Base-by-base conservation (phyloP, 2,888 invertebrate species). In the Hesperia comma region DNA sequence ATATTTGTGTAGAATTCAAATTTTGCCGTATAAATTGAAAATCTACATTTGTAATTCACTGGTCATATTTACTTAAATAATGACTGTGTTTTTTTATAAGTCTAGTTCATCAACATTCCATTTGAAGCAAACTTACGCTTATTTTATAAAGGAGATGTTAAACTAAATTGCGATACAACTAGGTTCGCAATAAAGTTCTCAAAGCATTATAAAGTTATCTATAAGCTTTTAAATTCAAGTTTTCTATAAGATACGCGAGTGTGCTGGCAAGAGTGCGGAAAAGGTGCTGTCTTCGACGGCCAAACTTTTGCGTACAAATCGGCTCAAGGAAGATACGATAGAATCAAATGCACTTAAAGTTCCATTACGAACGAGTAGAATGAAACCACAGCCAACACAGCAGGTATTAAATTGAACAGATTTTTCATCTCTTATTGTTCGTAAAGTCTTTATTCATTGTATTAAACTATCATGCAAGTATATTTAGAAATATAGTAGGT, bases 201-300 rank as follows among this genome's bases (percentile, higher is more conserved):
- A 32, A 46, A 32, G n/a, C 41, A 14, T 37, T 37, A 32, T 10
- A 19, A 49, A 19, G 33, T 60, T 60, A 46, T 49, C 32, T 15
- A 60, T 37, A 60, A 60, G 17, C 6, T 61, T 21, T 49, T 37
- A 61, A 54, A 55, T 64, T 53, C 41, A 58, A 64, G 12, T 64
- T 53, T 51, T 51, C 37, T 41, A 41, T 64, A 72, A 92, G 92
- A 79, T 91, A 32, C 79, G 85, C 63, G 90, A 90, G 73, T 91
- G 92, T 72, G 77, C 82, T 6, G 87, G 86, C 1, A 73, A 79
- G 56, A 82, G 83, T 62, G 88, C 90, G 1, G 74, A 73, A 1
- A 86, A 84, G 71, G 80, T 88, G 8, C 71, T 92, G 26, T 78
- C 81, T 55, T 71, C 78, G 41, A 81, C 81, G 21, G 72, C 75